phyloP scores from a whole-genome alignment of 2,888 invertebrate genomes.

The Cephus pygmeus region DNA sequence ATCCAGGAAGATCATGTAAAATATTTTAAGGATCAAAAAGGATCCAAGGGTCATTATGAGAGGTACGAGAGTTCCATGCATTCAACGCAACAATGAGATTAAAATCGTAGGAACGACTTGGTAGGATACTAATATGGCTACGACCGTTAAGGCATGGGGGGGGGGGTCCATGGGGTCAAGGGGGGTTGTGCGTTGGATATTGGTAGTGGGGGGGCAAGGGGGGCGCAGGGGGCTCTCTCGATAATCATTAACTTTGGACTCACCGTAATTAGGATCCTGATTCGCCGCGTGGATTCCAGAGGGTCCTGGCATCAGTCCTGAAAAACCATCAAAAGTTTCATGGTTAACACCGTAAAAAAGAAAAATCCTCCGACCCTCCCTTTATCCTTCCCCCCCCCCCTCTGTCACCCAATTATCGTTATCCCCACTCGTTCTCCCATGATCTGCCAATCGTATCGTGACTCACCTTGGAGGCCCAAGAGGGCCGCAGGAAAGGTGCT shows the following conservation, averaged over 20 bases:
- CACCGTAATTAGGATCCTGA: slow-evolving; percentile 83
- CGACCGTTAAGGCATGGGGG: slow-evolving; percentile 54
- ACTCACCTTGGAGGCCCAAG: slow-evolving; percentile 81
- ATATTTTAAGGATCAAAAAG: neutral
- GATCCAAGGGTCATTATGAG: slow-evolving; percentile 44
- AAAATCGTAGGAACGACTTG: slow-evolving; percentile 59
- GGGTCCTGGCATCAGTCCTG: slow-evolving; percentile 87
- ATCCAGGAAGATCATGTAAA: slow-evolving; percentile 21
- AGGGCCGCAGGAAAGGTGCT: slow-evolving; percentile 83
- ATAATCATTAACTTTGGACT: slow-evolving; percentile 66
- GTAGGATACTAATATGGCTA: slow-evolving; percentile 61
- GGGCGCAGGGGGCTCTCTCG: neutral
- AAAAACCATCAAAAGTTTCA: slow-evolving; percentile 49
- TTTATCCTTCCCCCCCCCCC: neutral
- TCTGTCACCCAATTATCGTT: neutral
- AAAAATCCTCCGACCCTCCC: neutral
- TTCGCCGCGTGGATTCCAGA: slow-evolving; percentile 81
- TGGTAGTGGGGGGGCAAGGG: slow-evolving; percentile 54
- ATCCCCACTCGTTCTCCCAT: neutral
- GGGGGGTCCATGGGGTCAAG: slow-evolving; percentile 27
- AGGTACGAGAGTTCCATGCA: slow-evolving; percentile 66
- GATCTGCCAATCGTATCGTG: neutral
- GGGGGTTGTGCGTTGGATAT: slow-evolving; percentile 37
- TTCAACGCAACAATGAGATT: slow-evolving; percentile 65
- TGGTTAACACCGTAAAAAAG: neutral